Evolutionary conservation across 2,113 vertebrate species (phyloP), one percentile per base, ranked within the genome.

Genomic region (Pangasianodon hypophthalmus): DNA sequence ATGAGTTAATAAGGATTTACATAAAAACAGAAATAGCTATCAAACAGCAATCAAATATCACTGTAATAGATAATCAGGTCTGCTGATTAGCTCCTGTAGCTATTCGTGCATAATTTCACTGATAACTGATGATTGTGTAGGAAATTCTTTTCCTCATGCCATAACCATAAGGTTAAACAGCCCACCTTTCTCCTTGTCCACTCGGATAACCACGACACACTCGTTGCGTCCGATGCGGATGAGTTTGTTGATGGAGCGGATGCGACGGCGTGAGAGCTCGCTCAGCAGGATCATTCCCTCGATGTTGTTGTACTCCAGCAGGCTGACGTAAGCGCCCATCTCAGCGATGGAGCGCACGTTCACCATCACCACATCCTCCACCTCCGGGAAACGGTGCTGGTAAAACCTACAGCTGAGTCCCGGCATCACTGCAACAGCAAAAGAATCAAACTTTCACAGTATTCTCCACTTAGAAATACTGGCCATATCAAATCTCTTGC

Each of bases 201-300:
- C 98, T 94, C 98, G 96, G 92, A 99, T 99, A 92, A 99, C 98
- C 26, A 99, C 98, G 1, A 99, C 98, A 0, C 98, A 99, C 67
- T 99, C 98, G 2, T 99, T 99, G 94, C 98, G 97, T 41, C 98
- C 98, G 2, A 99, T 99, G 87, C 98, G 97, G 93, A 99, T 99
- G 91, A 99, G 98, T 93, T 99, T 99, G 96, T 99, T 99, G 93
- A 99, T 99, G 94, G 98, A 99, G 80, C 98, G 98, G 83, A 99
- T 99, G 2, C 98, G 98, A 44, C 98, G 96, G 48, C 98, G 96
- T 0, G 98, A 99, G 26, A 99, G 95, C 91, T 99, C 98, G 8
- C 98, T 99, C 64, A 99, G 97, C 48, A 99, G 97, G 94, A 99
- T 99, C 98, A 99, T 99, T 95, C 98, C 98, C 90, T 99, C 98